These are phyloP conservation scores for Camponotus fellah DNA, from an alignment of 2,888 invertebrate genomes.

Conservation along the genomic window DNA sequence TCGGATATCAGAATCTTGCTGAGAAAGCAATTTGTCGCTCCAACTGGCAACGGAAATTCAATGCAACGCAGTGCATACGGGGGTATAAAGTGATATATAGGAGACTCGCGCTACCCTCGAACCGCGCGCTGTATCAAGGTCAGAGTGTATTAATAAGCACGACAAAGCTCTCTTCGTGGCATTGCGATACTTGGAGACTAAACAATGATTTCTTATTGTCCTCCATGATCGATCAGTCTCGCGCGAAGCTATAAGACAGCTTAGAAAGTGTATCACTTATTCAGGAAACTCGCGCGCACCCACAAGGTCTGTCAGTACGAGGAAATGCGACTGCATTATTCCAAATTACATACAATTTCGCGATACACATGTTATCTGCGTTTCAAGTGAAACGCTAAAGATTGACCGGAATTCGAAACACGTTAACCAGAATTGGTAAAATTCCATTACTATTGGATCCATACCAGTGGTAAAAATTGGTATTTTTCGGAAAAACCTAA, in stretches of 20 bases:
- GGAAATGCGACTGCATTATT: conserved; percentile 21
- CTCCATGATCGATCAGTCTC: conserved; percentile 46
- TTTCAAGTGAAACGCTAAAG: conserved; percentile 9
- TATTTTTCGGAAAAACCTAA: no score
- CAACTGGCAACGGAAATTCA: conserved; percentile 22
- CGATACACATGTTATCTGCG: neutral
- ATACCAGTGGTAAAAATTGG: no score
- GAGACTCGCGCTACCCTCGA: conserved; percentile 39
- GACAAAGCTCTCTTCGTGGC: conserved; percentile 24
- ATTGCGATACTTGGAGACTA: conserved; percentile 45
- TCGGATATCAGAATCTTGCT: neutral
- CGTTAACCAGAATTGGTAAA: neutral
- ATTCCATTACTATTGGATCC: no score
- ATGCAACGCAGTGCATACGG: neutral
- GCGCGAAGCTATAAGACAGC: conserved; percentile 42
- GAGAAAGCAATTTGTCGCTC: conserved; percentile 36
- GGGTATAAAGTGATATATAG: conserved; percentile 26
- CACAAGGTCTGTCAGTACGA: conserved; percentile 52
- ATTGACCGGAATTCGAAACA: neutral
- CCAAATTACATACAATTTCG: conserved; percentile 32
- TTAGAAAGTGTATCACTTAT: conserved; percentile 60
- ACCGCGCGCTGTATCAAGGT: conserved; percentile 41
- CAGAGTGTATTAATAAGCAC: conserved; percentile 45
- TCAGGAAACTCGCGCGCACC: conserved; percentile 47
- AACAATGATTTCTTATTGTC: conserved; percentile 48